Conservation (phyloP, 2,113 vertebrate genomes). For the Merops nubicus region DNA sequence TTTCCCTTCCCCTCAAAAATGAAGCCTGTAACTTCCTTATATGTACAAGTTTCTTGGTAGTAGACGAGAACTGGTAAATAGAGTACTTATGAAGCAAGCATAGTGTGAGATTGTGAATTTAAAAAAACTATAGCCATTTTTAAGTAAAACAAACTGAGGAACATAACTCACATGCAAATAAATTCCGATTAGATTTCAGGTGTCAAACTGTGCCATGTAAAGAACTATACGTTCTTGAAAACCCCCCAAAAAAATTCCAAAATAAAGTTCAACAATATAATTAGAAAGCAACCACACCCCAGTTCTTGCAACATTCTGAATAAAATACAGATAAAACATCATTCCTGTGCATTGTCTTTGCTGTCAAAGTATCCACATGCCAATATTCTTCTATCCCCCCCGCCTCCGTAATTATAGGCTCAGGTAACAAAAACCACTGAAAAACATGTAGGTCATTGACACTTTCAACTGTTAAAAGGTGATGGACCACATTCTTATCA, state of each 20-base stretch:
- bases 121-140: neutral
- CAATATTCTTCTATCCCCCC: fast-evolving
- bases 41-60: neutral
- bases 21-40: neutral
- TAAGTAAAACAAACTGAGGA: neutral
- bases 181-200: fast-evolving
- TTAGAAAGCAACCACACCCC: neutral
- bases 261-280: neutral
- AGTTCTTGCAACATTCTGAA: neutral
- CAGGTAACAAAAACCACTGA: neutral
- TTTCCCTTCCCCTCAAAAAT: neutral
- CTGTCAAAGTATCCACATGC: neutral
- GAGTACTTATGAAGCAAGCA: neutral
- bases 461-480: neutral
- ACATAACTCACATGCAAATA: neutral
- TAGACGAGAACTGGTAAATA: neutral
- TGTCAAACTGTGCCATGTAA: too few species aligned
- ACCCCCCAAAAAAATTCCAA: neutral
- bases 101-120: neutral
- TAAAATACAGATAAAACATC: neutral
- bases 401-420: neutral
- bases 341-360: neutral
- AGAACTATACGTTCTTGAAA: too few species aligned
- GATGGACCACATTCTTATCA: neutral
- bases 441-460: neutral